These are phyloP conservation scores for Noturus placidus DNA, from an alignment of 2,113 vertebrate species.

Conservation along the genomic window DNA sequence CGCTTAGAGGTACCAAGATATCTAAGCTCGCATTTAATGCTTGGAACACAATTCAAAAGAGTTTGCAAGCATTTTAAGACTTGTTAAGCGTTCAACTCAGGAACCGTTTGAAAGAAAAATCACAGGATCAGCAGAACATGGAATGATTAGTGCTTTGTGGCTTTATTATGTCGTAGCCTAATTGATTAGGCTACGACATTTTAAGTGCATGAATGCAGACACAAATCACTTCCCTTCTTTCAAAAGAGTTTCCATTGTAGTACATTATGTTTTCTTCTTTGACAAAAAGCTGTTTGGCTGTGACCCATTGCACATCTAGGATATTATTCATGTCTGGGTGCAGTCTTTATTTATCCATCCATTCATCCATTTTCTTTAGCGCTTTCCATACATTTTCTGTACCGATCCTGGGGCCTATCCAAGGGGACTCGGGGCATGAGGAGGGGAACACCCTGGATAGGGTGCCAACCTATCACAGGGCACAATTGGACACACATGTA, in stretches of 20 bases:
- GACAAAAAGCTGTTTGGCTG: not conserved
- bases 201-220: not conserved
- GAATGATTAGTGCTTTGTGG: not conserved
- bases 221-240: not conserved
- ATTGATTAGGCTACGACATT: not conserved
- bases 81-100: not conserved
- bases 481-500: too few relatives aligned
- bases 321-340: not conserved
- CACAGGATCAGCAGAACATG: not conserved
- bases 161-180: not conserved
- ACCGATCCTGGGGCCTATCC: too few relatives aligned
- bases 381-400: too few relatives aligned
- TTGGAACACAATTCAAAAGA: not conserved
- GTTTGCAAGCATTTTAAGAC: not conserved
- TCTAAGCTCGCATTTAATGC: not conserved
- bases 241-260: not conserved
- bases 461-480: too few relatives aligned
- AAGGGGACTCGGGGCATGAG: too few relatives aligned
- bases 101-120: not conserved
- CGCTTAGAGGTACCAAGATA: not conserved
- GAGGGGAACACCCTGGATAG: too few relatives aligned
- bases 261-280: too few relatives aligned
- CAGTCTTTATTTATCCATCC: not conserved
- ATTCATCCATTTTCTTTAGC: too few relatives aligned
- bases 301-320: not conserved